Conservation (phyloP, 2,113 vertebrate genomes). For the Bothrops jararaca region DNA sequence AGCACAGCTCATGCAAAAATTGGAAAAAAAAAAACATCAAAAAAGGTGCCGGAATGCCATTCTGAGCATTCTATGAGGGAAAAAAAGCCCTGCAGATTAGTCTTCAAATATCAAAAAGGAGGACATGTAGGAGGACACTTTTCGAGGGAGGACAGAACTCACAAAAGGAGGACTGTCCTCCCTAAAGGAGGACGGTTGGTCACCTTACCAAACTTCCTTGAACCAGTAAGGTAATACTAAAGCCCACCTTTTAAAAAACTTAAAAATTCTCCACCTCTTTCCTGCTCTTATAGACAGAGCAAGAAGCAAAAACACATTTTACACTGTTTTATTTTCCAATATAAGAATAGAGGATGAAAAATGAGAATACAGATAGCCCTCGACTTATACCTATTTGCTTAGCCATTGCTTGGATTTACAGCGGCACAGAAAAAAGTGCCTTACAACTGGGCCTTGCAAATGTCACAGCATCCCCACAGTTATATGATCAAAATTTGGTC, state of each 20-base stretch:
- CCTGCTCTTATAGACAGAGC: conserved; percentile 7
- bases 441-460: background rate
- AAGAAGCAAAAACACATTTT: conserved; percentile 37
- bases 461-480: background rate
- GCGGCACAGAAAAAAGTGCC: background rate
- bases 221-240: background rate
- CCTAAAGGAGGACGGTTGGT: too few relatives aligned
- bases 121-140: too few relatives aligned
- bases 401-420: background rate
- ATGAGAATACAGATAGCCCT: background rate
- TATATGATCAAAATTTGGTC: background rate
- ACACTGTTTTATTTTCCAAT: conserved; percentile 21
- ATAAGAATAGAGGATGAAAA: background rate
- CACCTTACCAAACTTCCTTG: conserved; percentile 31
- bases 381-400: background rate
- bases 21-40: too few relatives aligned
- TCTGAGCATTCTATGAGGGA: too few relatives aligned
- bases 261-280: background rate
- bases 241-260: conserved; percentile 21
- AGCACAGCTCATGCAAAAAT: too few relatives aligned
- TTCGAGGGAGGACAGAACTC: too few relatives aligned
- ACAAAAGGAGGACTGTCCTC: too few relatives aligned
- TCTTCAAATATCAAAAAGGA: too few relatives aligned
- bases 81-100: too few relatives aligned
- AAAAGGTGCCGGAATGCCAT: too few relatives aligned